These are phyloP conservation scores for Clarias gariepinus DNA, from an alignment of 2,113 vertebrate genomes.

Conservation along the genomic window DNA sequence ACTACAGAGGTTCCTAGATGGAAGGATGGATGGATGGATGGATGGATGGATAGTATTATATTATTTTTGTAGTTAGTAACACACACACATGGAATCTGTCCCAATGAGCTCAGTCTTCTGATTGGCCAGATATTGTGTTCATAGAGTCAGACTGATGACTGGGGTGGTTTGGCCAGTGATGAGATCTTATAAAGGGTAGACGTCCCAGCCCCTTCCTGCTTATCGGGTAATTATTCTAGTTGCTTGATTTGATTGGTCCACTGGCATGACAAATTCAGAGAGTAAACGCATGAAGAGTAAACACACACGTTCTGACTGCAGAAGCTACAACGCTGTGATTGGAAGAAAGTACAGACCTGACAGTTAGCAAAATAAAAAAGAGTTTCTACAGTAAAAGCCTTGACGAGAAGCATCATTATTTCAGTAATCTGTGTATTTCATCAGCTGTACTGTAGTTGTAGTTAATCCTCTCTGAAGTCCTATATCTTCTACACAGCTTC, in stretches of 20 bases:
- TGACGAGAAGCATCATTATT: not conserved
- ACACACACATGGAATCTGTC: not conserved
- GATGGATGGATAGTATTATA: not conserved
- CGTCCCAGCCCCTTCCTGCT: slow-evolving; percentile 73
- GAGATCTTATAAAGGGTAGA: slow-evolving; percentile 89
- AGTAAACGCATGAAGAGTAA: slow-evolving; percentile 50
- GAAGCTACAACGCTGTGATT: slow-evolving; percentile 23
- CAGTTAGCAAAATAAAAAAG: not conserved
- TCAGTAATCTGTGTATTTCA: not conserved
- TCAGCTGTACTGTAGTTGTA: not conserved
- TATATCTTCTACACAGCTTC: not conserved
- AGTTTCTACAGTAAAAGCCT: not conserved
- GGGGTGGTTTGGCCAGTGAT: slow-evolving; percentile 93
- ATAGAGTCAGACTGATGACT: slow-evolving; percentile 96
- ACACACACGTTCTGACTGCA: slow-evolving; percentile 12
- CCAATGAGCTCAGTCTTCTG: slow-evolving; percentile 33
- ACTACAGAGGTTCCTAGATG: too few species aligned
- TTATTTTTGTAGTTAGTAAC: not conserved
- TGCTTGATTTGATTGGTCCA: slow-evolving; percentile 74
- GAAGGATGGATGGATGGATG: too few species aligned
- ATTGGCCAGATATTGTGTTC: slow-evolving; percentile 83
- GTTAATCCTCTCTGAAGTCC: not conserved
- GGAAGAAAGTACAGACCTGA: not conserved
- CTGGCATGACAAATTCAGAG: slow-evolving; percentile 83
- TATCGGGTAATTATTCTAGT: slow-evolving; percentile 87